Conservation (phyloP, 2,113 vertebrate genomes). For the Porphyrio hochstetteri region DNA sequence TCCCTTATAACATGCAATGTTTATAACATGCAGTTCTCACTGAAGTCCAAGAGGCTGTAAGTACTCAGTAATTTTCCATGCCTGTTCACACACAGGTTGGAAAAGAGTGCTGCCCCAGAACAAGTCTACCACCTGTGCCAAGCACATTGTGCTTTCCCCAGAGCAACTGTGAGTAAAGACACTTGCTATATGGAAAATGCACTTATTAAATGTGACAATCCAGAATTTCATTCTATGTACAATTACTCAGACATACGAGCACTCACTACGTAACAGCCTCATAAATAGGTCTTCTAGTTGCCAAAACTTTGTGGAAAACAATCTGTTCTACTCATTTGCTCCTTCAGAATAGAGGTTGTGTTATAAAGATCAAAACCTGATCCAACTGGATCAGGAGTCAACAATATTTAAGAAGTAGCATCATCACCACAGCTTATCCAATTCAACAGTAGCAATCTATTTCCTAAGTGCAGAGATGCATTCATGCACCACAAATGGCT, state of each 20-base stretch:
- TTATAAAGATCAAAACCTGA: slow-evolving; percentile 2
- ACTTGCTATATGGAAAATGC: neutral
- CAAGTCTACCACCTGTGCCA: neutral
- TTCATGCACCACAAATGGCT: neutral
- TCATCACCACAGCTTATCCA: neutral
- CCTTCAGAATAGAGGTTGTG: neutral
- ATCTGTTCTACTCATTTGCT: neutral
- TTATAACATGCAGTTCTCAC: neutral
- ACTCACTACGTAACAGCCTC: neutral
- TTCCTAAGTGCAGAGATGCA: neutral
- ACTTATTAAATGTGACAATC: neutral
- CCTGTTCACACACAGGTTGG: neutral
- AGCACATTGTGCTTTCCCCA: neutral
- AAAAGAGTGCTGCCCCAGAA: neutral
- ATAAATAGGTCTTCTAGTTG: neutral
- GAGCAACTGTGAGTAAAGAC: neutral
- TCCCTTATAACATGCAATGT: neutral
- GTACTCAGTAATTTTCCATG: neutral
- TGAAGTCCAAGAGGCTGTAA: neutral
- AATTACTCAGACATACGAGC: neutral
- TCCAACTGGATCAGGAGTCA: neutral
- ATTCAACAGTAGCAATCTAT: neutral
- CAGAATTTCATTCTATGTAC: neutral
- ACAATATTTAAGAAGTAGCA: neutral
- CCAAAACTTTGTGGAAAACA: neutral